A percentile compares a stretch with the other conserved stretches of the same genome.
Conservation (phyloP, 1,140 invertebrate genomes). For the Drosophila littoralis region DNA sequence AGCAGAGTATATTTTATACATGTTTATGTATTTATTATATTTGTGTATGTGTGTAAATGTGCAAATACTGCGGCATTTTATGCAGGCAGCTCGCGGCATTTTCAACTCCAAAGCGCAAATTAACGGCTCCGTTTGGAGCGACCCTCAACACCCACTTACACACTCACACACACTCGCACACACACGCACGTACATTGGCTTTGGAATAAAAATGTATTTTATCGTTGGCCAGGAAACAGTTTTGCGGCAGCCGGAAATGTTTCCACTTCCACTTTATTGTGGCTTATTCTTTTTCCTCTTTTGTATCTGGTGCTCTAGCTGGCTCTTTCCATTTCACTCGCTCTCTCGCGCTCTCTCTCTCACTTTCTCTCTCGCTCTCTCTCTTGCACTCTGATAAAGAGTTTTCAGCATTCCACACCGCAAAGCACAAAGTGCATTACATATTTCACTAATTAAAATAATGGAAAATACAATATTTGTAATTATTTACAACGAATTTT, state of each 20-base stretch:
- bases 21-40: conserved; percentile 14
- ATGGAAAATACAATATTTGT: conserved; percentile 67
- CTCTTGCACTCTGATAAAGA: conserved; percentile 25
- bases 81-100: conserved; percentile 4
- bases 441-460: conserved; percentile 82
- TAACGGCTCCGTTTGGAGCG: conserved; percentile 66
- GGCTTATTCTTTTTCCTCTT: conserved; percentile 47
- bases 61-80: conserved; percentile 55
- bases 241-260: conserved; percentile 81
- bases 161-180: conserved; percentile 4
- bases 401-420: conserved; percentile 34
- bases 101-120: conserved; percentile 75
- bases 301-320: conserved; percentile 29
- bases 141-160: conserved; percentile 26
- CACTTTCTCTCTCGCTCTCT: conserved; percentile 11
- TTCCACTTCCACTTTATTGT: conserved; percentile 65
- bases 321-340: conserved; percentile 4
- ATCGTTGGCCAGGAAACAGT: conserved; percentile 82
- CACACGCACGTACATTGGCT: conserved; percentile 61
- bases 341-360: conserved; percentile 30
- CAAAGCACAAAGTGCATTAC: conserved; percentile 63
- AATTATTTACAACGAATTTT: conserved; percentile 64
- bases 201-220: conserved; percentile 80
- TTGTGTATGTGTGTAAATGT: neutral
- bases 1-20: conserved; percentile 5